Conservation (phyloP, 2,113 vertebrate genomes). For the Desmodus rotundus region DNA sequence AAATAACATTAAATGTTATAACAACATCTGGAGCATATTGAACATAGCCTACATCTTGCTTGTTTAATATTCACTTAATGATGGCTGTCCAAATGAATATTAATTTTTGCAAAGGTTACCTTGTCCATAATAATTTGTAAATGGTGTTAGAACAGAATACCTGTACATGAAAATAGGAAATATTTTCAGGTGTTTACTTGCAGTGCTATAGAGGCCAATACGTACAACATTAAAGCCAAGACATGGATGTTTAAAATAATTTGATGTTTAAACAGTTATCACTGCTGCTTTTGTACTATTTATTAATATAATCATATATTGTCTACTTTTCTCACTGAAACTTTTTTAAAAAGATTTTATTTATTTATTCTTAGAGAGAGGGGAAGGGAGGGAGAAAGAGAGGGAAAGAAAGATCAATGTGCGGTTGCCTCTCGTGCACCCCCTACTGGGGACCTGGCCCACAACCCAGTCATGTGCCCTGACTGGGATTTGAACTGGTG, state of each 20-base stretch:
- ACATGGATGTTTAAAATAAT: constrained; percentile 62
- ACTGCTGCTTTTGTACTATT: constrained; percentile 81
- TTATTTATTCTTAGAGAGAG: too few relatives aligned
- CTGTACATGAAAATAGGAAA: constrained; percentile 49
- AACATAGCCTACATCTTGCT: constrained; percentile 49
- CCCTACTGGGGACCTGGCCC: too few relatives aligned
- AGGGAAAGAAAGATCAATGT: too few relatives aligned
- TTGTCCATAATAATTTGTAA: constrained; percentile 54
- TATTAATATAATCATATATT: constrained; percentile 82
- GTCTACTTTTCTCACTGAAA: constrained; percentile 51
- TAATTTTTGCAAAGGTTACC: constrained; percentile 52
- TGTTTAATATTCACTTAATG: constrained; percentile 58
- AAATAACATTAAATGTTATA: constrained; percentile 43
- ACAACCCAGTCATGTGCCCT: too few relatives aligned
- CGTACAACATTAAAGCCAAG: constrained; percentile 64
- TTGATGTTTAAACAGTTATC: constrained; percentile 65
- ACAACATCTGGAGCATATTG: constrained; percentile 40
- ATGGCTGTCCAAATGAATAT: constrained; percentile 50
- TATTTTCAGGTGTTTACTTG: constrained; percentile 51
- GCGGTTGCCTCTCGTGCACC: too few relatives aligned
- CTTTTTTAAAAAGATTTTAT: background rate
- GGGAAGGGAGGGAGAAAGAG: too few relatives aligned
- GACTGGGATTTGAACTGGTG: too few relatives aligned
- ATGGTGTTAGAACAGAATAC: constrained; percentile 53
- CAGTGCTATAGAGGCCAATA: background rate